Base-by-base conservation (phyloP, 2,888 invertebrate genomes). In the Diaperis boleti region DNA sequence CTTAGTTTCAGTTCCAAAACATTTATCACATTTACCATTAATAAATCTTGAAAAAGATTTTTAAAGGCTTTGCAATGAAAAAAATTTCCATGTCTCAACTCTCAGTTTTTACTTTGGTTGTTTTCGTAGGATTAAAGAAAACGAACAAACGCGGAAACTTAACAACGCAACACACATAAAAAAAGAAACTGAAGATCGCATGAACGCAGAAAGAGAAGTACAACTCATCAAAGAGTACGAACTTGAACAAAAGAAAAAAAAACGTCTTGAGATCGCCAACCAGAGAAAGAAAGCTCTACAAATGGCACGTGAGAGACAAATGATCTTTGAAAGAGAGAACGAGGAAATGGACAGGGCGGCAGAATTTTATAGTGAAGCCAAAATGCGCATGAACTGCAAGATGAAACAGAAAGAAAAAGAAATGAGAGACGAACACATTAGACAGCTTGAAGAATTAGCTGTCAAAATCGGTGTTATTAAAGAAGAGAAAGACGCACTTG, bases 361-460 rank as follows among this genome's bases (percentile, higher is more conserved):
- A 13, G 74, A 81, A 31, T 80, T 84, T 22, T 84, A 83, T 66
- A 77, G 78, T 11, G 76, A 81, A 20, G 81, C 83, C 1, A 85
- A 84, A 68, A 74, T 78, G 7, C 78, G 75, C 33, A 78, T 86
- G 35, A 79, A 83, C 29, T 74, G 78, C 31, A 72, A 82, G 33
- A 82, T 79, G 62, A 80, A 80, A 65, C 71, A 74, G 20, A 81
- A 77, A 65, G 79, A 82, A 65, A 73, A 76, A 33, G 76, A 81
- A 72, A 35, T 74, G 39, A 59, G 64, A 50, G 65, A 68, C n/a
- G 68, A 64, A 8, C 57, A 55, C 7, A 59, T 72, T n/a, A 59
- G 61, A 47, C 57, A 65, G 15, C 65, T 71, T 35, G 64, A 66
- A 41, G 64, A 61, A 33, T 63, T 73, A 6, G 69, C 71, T 1